Conservation (phyloP, 2,113 vertebrate genomes). For the Elephantulus edwardii region DNA sequence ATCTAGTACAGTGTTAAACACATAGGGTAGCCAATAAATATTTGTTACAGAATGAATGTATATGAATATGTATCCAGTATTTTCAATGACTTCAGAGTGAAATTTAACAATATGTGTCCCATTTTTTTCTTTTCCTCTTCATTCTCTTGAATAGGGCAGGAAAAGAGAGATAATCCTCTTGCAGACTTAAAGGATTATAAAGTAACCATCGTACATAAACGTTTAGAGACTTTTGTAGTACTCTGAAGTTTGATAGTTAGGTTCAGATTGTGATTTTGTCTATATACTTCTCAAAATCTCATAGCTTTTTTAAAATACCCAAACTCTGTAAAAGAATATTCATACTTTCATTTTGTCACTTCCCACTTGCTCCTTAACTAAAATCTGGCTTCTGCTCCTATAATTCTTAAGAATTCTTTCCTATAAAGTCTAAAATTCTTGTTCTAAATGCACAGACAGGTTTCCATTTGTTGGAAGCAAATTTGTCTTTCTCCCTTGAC, state of each 20-base stretch:
- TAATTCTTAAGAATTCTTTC: background rate
- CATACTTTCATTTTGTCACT: background rate
- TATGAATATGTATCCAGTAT: slow-evolving; percentile 39
- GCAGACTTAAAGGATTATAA: background rate
- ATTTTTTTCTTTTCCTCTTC: background rate
- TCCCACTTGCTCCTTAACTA: slow-evolving; percentile 18
- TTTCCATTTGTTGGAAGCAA: no score
- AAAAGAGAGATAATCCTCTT: slow-evolving; percentile 34
- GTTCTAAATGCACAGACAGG: slow-evolving; percentile 21
- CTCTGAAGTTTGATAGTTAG: background rate
- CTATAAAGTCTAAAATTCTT: slow-evolving; percentile 12
- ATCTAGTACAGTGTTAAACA: slow-evolving; percentile 11
- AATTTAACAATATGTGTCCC: slow-evolving; percentile 9
- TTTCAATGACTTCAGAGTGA: slow-evolving; percentile 53
- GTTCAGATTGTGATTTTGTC: background rate
- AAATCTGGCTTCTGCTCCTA: slow-evolving; percentile 2
- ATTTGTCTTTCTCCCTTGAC: slow-evolving; percentile 17
- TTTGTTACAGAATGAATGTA: slow-evolving; percentile 49
- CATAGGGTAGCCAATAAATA: slow-evolving; percentile 31
- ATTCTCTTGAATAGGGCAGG: slow-evolving; percentile 31
- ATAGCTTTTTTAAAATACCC: background rate
- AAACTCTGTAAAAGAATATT: background rate
- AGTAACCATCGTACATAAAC: background rate
- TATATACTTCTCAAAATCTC: background rate
- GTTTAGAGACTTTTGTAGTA: background rate